Evolutionary conservation across 2,113 vertebrate genomes (phyloP).

Genomic region (Protobothrops flavoviridis): DNA sequence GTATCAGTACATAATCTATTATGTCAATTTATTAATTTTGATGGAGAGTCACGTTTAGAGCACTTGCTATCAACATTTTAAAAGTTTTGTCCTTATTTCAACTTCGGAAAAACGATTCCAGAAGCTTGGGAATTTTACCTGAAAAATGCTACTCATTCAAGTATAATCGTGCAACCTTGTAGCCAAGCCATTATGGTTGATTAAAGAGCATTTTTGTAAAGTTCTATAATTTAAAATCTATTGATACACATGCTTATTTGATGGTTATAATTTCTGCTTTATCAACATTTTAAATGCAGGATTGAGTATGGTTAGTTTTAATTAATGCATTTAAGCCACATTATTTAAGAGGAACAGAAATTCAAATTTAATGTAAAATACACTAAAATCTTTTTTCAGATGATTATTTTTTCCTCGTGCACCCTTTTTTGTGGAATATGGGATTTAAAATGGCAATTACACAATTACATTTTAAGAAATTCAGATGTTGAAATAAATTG

Average conservation of each 20-base stretch:
- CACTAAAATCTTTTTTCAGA: not conserved
- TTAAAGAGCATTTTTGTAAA: not conserved
- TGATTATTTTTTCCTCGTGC: not conserved
- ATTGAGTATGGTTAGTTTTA: not conserved
- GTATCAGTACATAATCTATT: not conserved
- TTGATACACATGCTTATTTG: not conserved
- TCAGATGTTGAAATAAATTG: conserved; percentile 5
- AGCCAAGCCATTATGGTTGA: not conserved
- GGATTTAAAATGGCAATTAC: not conserved
- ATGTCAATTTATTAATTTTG: not conserved
- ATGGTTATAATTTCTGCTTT: not conserved
- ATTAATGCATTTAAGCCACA: not conserved
- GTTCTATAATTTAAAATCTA: not conserved
- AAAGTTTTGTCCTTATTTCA: not conserved
- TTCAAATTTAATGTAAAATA: not conserved
- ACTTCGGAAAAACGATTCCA: not conserved
- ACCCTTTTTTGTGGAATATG: not conserved
- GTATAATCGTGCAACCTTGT: not conserved
- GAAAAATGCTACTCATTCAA: not conserved
- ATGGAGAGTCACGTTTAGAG: not conserved
- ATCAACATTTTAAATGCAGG: not conserved
- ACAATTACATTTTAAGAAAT: not conserved
- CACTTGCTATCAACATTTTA: not conserved
- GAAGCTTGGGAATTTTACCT: not conserved
- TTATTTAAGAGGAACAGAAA: not conserved